phyloP scores from a whole-genome alignment of 2,113 vertebrate genomes.

The Equus przewalskii region DNA sequence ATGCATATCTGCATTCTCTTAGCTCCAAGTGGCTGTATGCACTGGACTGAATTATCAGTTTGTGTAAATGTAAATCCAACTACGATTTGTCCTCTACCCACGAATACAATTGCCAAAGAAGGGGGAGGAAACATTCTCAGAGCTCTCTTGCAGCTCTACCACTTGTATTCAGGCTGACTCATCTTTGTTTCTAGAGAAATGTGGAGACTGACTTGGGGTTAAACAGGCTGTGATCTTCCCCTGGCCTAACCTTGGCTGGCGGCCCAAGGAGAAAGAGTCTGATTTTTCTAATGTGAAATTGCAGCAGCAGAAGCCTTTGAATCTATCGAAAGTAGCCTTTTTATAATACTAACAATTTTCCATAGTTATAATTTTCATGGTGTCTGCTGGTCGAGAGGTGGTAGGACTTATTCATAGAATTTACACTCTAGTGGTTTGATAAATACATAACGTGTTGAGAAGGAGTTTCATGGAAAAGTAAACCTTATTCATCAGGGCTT shows the following conservation, averaged over 20 bases:
- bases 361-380: constrained; percentile 86
- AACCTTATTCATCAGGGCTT: constrained; percentile 87
- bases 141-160: neutral
- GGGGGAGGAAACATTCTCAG: neutral
- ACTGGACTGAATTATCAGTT: neutral
- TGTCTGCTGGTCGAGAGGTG: constrained; percentile 84
- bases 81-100: constrained; percentile 25
- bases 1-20: neutral
- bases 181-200: constrained; percentile 44
- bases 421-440: constrained; percentile 88
- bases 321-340: constrained; percentile 81
- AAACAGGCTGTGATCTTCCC: constrained; percentile 30
- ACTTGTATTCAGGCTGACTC: neutral
- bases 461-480: constrained; percentile 85
- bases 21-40: neutral
- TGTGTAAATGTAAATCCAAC: constrained; percentile 13
- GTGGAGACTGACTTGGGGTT: constrained; percentile 36
- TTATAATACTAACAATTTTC: constrained; percentile 80
- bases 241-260: constrained; percentile 64
- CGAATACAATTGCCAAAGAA: neutral
- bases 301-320: constrained; percentile 55
- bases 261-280: constrained; percentile 63
- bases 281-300: constrained; percentile 75
- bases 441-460: constrained; percentile 89
- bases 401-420: constrained; percentile 88